These are phyloP conservation scores for Acrocephalus kingi DNA, from an alignment of 2,113 vertebrate species.

Conservation along the genomic window DNA sequence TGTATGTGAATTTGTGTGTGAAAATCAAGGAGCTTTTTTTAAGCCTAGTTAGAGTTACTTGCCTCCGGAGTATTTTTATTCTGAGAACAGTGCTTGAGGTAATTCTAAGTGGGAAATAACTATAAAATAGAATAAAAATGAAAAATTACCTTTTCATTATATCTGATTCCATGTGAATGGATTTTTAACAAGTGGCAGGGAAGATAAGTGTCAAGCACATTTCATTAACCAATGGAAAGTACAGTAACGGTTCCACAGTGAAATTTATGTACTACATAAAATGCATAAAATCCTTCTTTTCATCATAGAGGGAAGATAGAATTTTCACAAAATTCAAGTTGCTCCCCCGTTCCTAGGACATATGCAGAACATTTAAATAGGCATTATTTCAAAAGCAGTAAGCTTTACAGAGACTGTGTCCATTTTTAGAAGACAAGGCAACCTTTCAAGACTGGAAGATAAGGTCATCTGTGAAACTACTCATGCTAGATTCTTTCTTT, in stretches of 20 bases:
- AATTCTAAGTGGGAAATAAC: constrained; percentile 35
- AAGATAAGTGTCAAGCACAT: background rate
- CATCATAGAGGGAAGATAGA: background rate
- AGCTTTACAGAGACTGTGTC: background rate
- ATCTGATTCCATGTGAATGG: constrained; percentile 28
- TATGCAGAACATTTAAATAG: background rate
- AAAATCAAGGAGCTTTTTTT: constrained; percentile 30
- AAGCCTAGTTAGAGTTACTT: constrained; percentile 23
- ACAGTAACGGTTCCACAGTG: background rate
- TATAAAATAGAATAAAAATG: constrained; percentile 12
- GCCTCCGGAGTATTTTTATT: constrained; percentile 32
- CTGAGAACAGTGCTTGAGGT: background rate
- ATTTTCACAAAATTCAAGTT: background rate
- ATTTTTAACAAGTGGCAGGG: constrained; percentile 28
- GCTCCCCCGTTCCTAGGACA: background rate
- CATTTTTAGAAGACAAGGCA: background rate
- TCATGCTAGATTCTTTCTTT: background rate
- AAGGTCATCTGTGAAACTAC: background rate
- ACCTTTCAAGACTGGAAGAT: background rate
- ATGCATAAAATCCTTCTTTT: background rate
- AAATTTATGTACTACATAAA: constrained; percentile 2
- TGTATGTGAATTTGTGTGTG: background rate
- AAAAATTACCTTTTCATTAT: constrained; percentile 26
- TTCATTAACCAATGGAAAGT: constrained; percentile 35
- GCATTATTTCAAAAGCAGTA: background rate